phyloP scores from a whole-genome alignment of 1,140 invertebrate species.

The Psix sp. region DNA sequence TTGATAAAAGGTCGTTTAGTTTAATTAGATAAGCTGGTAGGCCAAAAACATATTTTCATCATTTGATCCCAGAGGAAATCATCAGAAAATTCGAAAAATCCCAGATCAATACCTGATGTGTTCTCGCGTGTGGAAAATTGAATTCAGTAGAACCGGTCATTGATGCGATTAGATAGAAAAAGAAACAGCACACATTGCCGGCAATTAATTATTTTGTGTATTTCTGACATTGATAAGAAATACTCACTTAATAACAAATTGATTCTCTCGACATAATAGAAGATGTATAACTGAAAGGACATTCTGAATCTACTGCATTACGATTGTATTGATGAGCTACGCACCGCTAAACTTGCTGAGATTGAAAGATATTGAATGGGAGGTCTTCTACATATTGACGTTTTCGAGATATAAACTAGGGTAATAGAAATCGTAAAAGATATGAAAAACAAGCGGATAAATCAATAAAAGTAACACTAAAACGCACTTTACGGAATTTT shows the following conservation, averaged over 20 bases:
- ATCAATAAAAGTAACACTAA: too few relatives aligned
- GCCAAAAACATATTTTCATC: slow-evolving; percentile 7
- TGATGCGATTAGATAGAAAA: slow-evolving; percentile 7
- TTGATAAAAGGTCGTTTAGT: too few relatives aligned
- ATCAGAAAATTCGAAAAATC: slow-evolving; percentile 14
- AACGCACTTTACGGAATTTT: too few relatives aligned
- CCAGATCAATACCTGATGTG: slow-evolving; percentile 18
- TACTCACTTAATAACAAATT: not conserved
- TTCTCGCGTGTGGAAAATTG: slow-evolving; percentile 5
- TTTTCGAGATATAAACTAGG: slow-evolving; percentile 10
- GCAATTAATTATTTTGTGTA: slow-evolving; percentile 12
- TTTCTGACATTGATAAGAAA: not conserved
- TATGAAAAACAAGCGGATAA: not conserved
- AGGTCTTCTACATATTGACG: slow-evolving; percentile 21
- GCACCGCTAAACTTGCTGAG: slow-evolving; percentile 10
- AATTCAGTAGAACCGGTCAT: slow-evolving; percentile 8
- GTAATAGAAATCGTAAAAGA: slow-evolving; percentile 8
- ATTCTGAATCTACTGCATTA: slow-evolving; percentile 5
- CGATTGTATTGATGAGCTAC: slow-evolving; percentile 14
- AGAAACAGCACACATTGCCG: not conserved
- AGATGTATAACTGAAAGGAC: too few relatives aligned
- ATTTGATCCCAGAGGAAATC: slow-evolving; percentile 22
- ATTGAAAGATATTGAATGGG: slow-evolving; percentile 21
- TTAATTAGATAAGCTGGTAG: too few relatives aligned
- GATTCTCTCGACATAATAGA: slow-evolving; percentile 2